phyloP scores from a whole-genome alignment of 2,888 invertebrate species.

The Nymphalis c-album region DNA sequence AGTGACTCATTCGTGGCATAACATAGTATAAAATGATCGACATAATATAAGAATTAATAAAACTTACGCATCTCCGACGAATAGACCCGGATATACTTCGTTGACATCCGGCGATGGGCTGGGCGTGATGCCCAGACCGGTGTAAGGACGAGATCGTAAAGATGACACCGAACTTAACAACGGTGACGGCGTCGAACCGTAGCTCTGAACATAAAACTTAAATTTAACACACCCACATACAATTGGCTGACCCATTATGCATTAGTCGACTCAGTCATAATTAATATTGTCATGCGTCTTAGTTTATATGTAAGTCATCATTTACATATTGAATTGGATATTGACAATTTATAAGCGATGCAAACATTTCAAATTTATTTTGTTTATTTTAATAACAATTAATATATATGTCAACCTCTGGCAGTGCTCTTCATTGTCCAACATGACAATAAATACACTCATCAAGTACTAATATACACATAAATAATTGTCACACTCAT shows the following conservation, averaged over 20 bases:
- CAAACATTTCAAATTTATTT: background rate
- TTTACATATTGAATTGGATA: background rate
- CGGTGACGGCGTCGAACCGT: conserved; percentile 65
- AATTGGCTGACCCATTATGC: conserved; percentile 52
- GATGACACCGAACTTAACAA: conserved; percentile 68
- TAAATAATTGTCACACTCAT: too few species aligned
- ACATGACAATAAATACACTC: background rate
- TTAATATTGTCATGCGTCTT: conserved; percentile 4
- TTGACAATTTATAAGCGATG: background rate
- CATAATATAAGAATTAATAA: background rate
- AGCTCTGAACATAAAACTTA: conserved; percentile 61
- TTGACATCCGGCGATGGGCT: conserved; percentile 84
- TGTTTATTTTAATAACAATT: background rate
- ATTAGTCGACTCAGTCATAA: conserved; percentile 9
- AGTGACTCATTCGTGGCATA: too few species aligned
- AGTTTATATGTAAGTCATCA: conserved; percentile 2
- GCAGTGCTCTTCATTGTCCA: background rate
- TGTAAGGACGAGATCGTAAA: conserved; percentile 59
- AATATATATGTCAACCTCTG: background rate
- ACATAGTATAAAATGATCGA: too few species aligned
- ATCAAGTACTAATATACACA: too few species aligned
- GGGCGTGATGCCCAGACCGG: conserved; percentile 59
- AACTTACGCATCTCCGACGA: conserved; percentile 88
- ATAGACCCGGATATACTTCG: conserved; percentile 88
- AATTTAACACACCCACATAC: conserved; percentile 53